These are phyloP conservation scores for Fringilla coelebs DNA, from an alignment of 2,797 vertebrate species.

Conservation along the genomic window DNA sequence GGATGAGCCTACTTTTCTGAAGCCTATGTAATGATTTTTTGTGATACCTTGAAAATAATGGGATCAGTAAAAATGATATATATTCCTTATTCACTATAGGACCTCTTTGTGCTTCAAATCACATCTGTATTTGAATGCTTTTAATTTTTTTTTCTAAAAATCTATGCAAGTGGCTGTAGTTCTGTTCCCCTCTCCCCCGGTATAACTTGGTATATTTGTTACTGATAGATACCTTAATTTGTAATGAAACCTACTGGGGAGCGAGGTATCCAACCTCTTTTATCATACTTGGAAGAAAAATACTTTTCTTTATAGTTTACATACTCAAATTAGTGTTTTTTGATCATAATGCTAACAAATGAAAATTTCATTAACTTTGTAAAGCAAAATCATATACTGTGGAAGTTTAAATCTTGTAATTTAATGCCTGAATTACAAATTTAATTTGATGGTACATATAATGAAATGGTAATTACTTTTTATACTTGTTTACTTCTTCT, in stretches of 20 bases:
- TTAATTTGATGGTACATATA: not conserved
- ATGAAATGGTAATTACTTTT: not conserved
- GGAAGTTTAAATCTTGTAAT: not conserved
- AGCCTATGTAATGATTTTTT: not conserved
- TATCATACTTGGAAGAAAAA: not conserved
- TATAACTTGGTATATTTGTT: not conserved
- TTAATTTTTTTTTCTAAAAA: not conserved
- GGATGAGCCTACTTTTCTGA: not conserved
- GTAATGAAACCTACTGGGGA: not conserved
- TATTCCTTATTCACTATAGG: not conserved
- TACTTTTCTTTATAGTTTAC: not conserved
- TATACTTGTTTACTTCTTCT: not conserved
- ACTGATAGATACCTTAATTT: not conserved
- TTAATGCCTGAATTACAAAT: not conserved
- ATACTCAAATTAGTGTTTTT: not conserved
- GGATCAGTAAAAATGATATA: not conserved
- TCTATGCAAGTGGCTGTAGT: not conserved
- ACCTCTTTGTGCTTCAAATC: not conserved
- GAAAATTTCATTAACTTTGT: not conserved
- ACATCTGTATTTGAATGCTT: not conserved
- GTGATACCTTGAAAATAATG: not conserved
- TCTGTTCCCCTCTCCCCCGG: accelerated
- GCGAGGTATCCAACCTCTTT: not conserved
- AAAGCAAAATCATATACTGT: not conserved
- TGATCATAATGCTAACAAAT: not conserved